Evolutionary conservation across 1,140 invertebrate species (phyloP).

Genomic region (Heliconius melpomene): DNA sequence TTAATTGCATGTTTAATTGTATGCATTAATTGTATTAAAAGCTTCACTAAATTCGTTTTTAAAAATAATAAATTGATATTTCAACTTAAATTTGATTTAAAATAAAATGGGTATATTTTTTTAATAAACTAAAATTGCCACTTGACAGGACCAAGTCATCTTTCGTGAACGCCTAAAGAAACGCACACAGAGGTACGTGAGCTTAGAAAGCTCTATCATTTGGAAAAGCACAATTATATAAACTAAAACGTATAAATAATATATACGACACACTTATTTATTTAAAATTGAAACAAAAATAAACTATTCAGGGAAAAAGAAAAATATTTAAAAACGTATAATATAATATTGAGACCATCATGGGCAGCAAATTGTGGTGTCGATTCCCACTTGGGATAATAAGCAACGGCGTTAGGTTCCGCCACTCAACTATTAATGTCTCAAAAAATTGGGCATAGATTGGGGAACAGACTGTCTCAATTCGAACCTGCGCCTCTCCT

Average conservation of each 20-base stretch:
- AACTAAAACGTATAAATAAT: neutral
- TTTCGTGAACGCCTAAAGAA: conserved; percentile 79
- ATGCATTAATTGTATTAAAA: neutral
- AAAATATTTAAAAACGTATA: too few species aligned
- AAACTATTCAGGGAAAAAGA: neutral
- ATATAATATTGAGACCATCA: too few species aligned
- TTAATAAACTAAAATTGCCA: conserved; percentile 42
- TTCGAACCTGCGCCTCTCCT: too few species aligned
- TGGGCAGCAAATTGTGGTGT: too few species aligned
- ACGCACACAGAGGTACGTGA: conserved; percentile 67
- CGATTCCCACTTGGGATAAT: too few species aligned
- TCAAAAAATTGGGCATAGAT: too few species aligned
- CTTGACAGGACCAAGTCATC: conserved; percentile 78
- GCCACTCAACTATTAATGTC: too few species aligned
- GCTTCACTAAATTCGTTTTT: neutral
- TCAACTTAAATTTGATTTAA: neutral
- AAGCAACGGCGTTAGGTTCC: too few species aligned
- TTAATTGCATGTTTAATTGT: conserved; percentile 6
- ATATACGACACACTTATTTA: neutral
- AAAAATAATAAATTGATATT: neutral
- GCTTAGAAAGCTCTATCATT: conserved; percentile 24
- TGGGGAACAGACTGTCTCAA: too few species aligned
- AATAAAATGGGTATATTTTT: neutral
- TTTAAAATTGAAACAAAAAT: neutral
- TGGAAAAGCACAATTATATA: conserved; percentile 14